Percentiles rank a stretch among this genome's conserved stretches.
Conservation (phyloP, 2,113 vertebrate genomes). For the Hippocampus barbouri region DNA sequence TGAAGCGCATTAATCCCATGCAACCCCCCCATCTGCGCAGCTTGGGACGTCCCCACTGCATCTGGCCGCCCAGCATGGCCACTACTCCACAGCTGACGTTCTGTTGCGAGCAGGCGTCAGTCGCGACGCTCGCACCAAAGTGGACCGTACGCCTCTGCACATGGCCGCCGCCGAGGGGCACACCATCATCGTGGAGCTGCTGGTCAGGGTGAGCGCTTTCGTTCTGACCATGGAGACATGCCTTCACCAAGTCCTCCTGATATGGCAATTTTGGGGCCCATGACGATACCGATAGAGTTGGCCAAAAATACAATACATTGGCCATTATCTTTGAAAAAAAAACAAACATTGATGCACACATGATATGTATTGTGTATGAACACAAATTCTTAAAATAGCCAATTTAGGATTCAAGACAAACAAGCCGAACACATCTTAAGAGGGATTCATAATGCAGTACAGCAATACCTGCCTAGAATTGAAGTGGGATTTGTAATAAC, state of each 20-base stretch:
- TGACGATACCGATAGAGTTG: too few relatives aligned
- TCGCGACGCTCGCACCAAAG: constrained; percentile 90
- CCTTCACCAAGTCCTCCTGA: too few relatives aligned
- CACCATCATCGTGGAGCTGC: constrained; percentile 80
- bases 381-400: too few relatives aligned
- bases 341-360: too few relatives aligned
- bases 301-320: too few relatives aligned
- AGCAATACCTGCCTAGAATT: background rate
- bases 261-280: too few relatives aligned
- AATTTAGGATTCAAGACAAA: too few relatives aligned
- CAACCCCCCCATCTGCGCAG: constrained; percentile 52
- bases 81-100: constrained; percentile 88
- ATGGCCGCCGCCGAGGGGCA: constrained; percentile 90
- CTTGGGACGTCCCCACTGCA: constrained; percentile 89
- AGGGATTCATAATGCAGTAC: too few relatives aligned
- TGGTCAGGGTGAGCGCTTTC: constrained; percentile 75
- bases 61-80: constrained; percentile 86
- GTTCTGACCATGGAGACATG: background rate
- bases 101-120: constrained; percentile 88
- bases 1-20: background rate
- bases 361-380: too few relatives aligned
- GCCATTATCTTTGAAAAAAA: too few relatives aligned
- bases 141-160: constrained; percentile 89
- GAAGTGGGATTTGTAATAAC: background rate
- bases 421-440: too few relatives aligned